Evolutionary conservation across 2,797 vertebrate species (phyloP).

Genomic region (Gymnopithys bicolor): DNA sequence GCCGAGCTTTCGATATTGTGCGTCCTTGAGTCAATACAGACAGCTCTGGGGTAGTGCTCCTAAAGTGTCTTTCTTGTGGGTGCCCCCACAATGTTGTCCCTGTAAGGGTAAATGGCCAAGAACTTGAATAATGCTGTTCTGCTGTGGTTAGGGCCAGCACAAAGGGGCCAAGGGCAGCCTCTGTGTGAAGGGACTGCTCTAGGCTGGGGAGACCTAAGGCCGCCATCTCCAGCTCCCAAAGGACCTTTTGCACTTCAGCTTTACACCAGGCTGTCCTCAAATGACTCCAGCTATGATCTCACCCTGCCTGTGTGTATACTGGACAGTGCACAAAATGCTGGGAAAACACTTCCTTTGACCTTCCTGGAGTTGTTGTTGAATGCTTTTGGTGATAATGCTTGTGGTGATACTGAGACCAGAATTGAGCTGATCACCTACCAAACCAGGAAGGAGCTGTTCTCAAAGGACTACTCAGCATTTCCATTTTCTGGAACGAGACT

Average conservation of each 20-base stretch:
- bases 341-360: background rate
- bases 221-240: background rate
- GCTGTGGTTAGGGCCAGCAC: background rate
- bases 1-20: background rate
- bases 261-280: background rate
- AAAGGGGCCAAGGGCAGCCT: accelerated
- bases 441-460: background rate
- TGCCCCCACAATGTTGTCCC: background rate
- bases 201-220: background rate
- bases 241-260: background rate
- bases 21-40: background rate
- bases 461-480: background rate
- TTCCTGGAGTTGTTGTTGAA: background rate
- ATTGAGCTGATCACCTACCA: background rate
- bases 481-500: background rate
- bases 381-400: background rate
- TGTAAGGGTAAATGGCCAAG: background rate
- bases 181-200: background rate
- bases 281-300: background rate
- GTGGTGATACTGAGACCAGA: background rate
- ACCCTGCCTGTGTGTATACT: background rate
- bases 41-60: background rate
- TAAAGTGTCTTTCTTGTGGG: background rate
- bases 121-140: background rate
- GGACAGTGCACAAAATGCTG: background rate